A percentile compares a stretch with the other conserved stretches of the same genome.
Conservation (phyloP, 1,140 invertebrate genomes). For the Pseudomyrmex flavicornis region DNA sequence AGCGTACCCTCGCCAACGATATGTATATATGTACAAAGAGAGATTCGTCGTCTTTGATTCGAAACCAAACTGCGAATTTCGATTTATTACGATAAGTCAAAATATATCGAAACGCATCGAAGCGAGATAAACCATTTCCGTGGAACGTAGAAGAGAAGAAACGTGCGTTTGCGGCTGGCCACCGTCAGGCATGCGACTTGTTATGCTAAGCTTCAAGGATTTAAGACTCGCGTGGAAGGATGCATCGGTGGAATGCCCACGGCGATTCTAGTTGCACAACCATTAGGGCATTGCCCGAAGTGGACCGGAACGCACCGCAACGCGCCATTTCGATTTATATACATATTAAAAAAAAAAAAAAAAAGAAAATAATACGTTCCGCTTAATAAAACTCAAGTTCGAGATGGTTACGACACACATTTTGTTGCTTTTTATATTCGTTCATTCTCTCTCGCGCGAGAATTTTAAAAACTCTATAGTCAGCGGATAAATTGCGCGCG, state of each 20-base stretch:
- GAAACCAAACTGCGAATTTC: too few relatives aligned
- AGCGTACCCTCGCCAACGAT: too few relatives aligned
- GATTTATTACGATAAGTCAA: not conserved
- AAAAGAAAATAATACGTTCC: not conserved
- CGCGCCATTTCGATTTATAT: constrained; percentile 2
- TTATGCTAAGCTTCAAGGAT: not conserved
- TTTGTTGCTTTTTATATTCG: not conserved
- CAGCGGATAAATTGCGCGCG: not conserved
- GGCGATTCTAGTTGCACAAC: constrained; percentile 6
- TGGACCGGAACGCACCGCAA: constrained; percentile 40
- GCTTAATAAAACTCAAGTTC: constrained; percentile 18
- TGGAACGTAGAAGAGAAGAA: not conserved
- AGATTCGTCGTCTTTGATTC: too few relatives aligned
- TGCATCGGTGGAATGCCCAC: not conserved
- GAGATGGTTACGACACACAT: too few relatives aligned
- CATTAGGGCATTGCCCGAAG: constrained; percentile 14
- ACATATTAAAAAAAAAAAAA: not conserved
- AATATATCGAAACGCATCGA: not conserved
- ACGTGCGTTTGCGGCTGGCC: not conserved
- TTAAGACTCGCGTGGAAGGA: not conserved
- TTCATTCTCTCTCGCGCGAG: too few relatives aligned
- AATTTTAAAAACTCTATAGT: not conserved
- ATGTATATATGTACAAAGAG: too few relatives aligned
- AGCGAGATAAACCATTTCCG: not conserved
- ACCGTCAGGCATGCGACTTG: not conserved